A percentile compares a stretch with the other conserved stretches of the same genome.
Conservation (phyloP, 1,140 invertebrate genomes). For the Amphibalanus amphitrite region DNA sequence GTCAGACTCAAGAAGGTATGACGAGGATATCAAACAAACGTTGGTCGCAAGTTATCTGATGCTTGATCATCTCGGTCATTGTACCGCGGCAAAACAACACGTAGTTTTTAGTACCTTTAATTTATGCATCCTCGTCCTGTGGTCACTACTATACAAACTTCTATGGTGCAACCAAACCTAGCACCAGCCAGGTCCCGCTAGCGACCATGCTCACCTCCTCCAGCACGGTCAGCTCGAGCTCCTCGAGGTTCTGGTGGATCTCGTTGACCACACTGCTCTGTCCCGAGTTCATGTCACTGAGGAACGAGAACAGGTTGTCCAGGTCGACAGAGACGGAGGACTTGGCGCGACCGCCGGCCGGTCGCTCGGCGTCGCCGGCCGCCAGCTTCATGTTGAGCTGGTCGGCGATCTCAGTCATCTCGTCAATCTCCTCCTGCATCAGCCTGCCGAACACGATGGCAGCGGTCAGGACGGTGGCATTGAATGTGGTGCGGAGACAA, state of each 20-base stretch:
- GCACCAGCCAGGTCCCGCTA: too few relatives aligned
- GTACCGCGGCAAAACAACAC: too few relatives aligned
- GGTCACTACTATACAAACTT: too few relatives aligned
- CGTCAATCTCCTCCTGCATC: slow-evolving; percentile 54
- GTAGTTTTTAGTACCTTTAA: too few relatives aligned
- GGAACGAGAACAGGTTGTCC: slow-evolving; percentile 82
- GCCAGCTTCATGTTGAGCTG: slow-evolving; percentile 45
- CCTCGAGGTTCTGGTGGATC: slow-evolving; percentile 64
- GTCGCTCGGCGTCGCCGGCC: slow-evolving; percentile 41
- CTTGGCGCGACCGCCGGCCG: slow-evolving; percentile 56
- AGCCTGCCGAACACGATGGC: slow-evolving; percentile 31
- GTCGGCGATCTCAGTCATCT: slow-evolving; percentile 52
- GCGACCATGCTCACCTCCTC: slow-evolving; percentile 18
- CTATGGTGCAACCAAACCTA: too few relatives aligned
- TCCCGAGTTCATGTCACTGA: slow-evolving; percentile 54
- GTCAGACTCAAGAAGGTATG: too few relatives aligned
- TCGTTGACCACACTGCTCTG: slow-evolving; percentile 50
- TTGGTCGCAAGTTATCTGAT: too few relatives aligned
- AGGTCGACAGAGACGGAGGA: slow-evolving; percentile 43
- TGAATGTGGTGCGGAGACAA: too few relatives aligned
- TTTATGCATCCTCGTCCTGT: too few relatives aligned
- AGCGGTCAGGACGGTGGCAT: too few relatives aligned
- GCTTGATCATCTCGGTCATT: too few relatives aligned
- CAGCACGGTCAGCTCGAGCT: slow-evolving; percentile 40
- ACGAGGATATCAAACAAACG: too few relatives aligned